Evolutionary conservation across 1,140 invertebrate species (phyloP), one percentile per base, ranked within the genome.

Genomic region (Sitophilus oryzae): DNA sequence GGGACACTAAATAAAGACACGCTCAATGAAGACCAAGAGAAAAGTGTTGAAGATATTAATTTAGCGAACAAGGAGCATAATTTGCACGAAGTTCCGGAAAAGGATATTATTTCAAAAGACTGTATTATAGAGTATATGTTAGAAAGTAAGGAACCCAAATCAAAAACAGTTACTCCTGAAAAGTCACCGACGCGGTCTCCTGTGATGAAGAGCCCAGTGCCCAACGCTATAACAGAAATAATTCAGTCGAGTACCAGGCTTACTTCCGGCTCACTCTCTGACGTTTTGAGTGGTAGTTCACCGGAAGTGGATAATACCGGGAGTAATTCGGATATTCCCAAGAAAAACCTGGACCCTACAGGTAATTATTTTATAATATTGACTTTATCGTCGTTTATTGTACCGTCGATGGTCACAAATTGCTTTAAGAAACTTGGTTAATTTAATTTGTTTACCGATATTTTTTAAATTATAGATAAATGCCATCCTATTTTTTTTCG

Each of bases 281-380:
- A 81, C 60, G 75, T 79, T 3, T 69, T 75, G 10, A 80, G 78
- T 59, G 79, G 76, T 8, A 80, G 78, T 51, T 81, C 79, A 0
- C 79, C 79, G 2, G 79, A 81, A 61, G 76, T 76, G 41, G 72
- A 72, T 46, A 69, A 70, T 42, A 78, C 76, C 68, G 75, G 75
- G 69, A 69, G 66, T 34, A 67, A 60, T 46, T 67, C 67, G 10
- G 67, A 69, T 34, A 52, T 59, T 5, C 57, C 52, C 9, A 68
- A 66, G 38, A 69, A 71, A 40, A 30, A 25, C 11, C 43, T 58
- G 6, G 64, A 69, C 53, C 59, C 61, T n/a, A 61, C 65, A 61
- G 66, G 65, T 67, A 56, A 63, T 48, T 48, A n/a, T n/a, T n/a
- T n/a, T n/a, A n/a, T n/a, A n/a, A n/a, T n/a, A n/a, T n/a, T n/a